Conservation (phyloP, 2,797 vertebrate species). For the Thamnophis elegans region DNA sequence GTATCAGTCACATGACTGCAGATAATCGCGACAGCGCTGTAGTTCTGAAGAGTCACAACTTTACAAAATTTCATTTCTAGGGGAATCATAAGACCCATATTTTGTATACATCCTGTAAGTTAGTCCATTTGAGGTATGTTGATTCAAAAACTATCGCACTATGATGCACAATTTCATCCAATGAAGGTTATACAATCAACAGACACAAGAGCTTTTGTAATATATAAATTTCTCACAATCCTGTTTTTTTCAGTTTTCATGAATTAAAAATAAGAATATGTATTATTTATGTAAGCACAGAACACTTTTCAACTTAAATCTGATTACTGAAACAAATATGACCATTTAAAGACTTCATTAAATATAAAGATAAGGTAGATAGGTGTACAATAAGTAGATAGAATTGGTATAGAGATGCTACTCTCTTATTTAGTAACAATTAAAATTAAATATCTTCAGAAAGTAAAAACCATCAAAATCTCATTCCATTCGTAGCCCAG, state of each 20-base stretch:
- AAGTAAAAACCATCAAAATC: background rate
- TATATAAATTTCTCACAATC: background rate
- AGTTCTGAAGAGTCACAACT: background rate
- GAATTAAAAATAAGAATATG: background rate
- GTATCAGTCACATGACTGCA: background rate
- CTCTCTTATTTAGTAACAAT: background rate
- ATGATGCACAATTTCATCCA: background rate
- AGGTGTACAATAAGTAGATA: background rate
- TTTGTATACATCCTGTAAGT: background rate
- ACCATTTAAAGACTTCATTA: background rate
- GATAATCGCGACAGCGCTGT: background rate
- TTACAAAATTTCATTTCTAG: background rate
- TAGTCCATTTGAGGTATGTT: background rate
- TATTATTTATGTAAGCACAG: background rate
- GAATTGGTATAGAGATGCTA: background rate
- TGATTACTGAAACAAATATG: background rate
- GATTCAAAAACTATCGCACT: background rate
- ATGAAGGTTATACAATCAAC: background rate
- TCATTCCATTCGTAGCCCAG: background rate
- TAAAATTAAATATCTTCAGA: background rate
- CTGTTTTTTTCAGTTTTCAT: background rate
- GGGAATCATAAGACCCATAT: background rate
- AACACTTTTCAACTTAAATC: background rate
- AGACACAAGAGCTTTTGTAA: background rate
- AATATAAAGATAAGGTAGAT: background rate